Base-by-base conservation (phyloP, 1,140 invertebrate species). In the Diabrotica virgifera region DNA sequence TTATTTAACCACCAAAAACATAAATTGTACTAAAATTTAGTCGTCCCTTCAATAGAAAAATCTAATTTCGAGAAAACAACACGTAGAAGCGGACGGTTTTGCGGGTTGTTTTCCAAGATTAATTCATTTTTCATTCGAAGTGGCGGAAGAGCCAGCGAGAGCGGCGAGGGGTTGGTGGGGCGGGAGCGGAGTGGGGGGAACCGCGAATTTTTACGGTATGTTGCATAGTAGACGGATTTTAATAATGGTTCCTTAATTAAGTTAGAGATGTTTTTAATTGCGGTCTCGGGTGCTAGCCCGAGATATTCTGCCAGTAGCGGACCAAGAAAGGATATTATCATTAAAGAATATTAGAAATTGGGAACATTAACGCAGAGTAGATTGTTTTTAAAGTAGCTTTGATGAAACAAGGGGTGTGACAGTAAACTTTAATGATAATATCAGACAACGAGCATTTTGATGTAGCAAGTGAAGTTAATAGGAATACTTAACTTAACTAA, bases 171-270 rank as follows among this genome's bases (percentile, higher is more conserved):
- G 40, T 46, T 46, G 40, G 40, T n/a, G 40, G n/a, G 6, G n/a
- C n/a, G 40, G n/a, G 5, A 46, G 11, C 40, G 0, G 6, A 8
- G 40, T 8, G 40, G 40, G 4, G n/a, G n/a, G 40, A 46, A n/a
- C 37, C 13, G 37, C 38, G 7, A 68, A 54, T 69, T 70, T 70
- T 72, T 67, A 68, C 71, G 66, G 64, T 69, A 71, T 72, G 69
- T 71, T 70, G 65, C 67, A 57, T 66, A 54, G 54, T 60, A 36
- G 63, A 64, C 59, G 69, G 72, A 71, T 74, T 75, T 75, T 75
- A 75, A 76, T 76, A 76, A 76, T 72, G 65, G 72, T 70, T 66
- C 71, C 75, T 76, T 76, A 76, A 76, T 76, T 76, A 76, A 75
- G 74, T 76, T 68, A 62, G 69, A 75, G 75, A 71, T 75, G 75